These are phyloP conservation scores for Thalpophila matura DNA, from an alignment of 2,888 invertebrate species.

Conservation along the genomic window DNA sequence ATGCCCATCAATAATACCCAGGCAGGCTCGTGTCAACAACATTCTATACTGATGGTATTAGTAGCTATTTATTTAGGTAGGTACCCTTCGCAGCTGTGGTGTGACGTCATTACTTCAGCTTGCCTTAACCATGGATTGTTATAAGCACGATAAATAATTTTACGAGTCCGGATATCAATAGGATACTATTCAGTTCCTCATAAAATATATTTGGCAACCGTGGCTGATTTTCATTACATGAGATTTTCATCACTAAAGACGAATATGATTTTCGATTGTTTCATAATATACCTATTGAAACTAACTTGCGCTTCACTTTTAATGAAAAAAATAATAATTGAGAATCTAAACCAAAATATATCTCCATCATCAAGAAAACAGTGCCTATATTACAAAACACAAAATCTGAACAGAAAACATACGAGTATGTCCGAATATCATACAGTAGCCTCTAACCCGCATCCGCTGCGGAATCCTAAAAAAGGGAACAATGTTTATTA, in stretches of 20 bases:
- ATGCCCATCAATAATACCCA: constrained; percentile 86
- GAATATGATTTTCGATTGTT: too few species aligned
- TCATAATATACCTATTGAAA: too few species aligned
- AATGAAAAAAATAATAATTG: too few species aligned
- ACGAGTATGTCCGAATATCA: constrained; percentile 42
- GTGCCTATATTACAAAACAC: constrained; percentile 8
- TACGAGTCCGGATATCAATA: constrained; percentile 66
- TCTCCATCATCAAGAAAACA: background rate
- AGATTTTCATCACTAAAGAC: background rate
- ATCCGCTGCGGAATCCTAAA: constrained; percentile 51
- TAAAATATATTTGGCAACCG: constrained; percentile 24
- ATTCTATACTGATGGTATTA: constrained; percentile 75
- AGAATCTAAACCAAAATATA: constrained; percentile 7
- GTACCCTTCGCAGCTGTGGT: constrained; percentile 52
- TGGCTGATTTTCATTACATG: constrained; percentile 2
- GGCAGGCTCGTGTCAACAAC: constrained; percentile 85
- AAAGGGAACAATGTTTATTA: constrained; percentile 62
- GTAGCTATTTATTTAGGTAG: constrained; percentile 71
- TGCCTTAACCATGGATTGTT: constrained; percentile 66
- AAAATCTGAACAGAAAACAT: constrained; percentile 20
- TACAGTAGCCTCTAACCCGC: constrained; percentile 50
- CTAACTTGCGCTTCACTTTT: too few species aligned
- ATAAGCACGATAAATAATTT: constrained; percentile 72
- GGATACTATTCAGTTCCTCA: constrained; percentile 62
- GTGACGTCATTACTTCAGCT: constrained; percentile 67